Evolutionary conservation across 2,888 invertebrate species (phyloP), one percentile per base, ranked within the genome.

Genomic region (Hydroisotoma schaefferi): DNA sequence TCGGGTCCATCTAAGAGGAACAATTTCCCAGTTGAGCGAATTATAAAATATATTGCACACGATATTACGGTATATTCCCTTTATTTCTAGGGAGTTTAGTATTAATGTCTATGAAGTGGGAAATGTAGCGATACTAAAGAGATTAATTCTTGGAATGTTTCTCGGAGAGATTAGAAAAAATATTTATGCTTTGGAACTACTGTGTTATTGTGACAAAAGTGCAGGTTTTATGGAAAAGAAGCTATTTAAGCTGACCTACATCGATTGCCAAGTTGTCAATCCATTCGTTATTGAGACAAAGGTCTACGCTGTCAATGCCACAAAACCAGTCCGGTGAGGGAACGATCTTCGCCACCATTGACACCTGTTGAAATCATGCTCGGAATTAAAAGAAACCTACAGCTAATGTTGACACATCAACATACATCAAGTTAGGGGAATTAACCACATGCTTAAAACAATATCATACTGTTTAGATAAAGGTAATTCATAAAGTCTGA

Each of bases 311-410:
- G 75, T 84, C 82, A 4, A 85, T 78, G 12, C 85, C 85, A 1
- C 85, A 76, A 72, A 85, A 85, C 85, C 85, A 65, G 71, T 85
- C 85, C 0, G 85, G 85, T 23, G 85, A 85, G 0, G 85, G 85
- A n/a, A 83, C 79, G 59, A 85, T 78, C 37, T 80, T 81, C 48
- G 80, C 77, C 33, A 83, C 77, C 10, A 84, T 71, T 1, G 85
- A 85, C 8, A 85, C 78, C 85, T 85, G 77, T 1, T 76, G 75
- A 49, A 59, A 46, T 10, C 48, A 61, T 53, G 8, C 8, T 10
- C 8, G n/a, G 5, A 15, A 15, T 18, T 40, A 4, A 40, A 15
- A 15, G 40, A 40, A 40, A 40, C 4, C 8, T 4, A 40, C 20
- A 40, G 40, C 20, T 40, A 18, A 20, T 40, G 40, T 40, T 40